These are phyloP conservation scores for Tiaroga cobitis DNA, from an alignment of 2,797 vertebrate genomes.

Conservation along the genomic window DNA sequence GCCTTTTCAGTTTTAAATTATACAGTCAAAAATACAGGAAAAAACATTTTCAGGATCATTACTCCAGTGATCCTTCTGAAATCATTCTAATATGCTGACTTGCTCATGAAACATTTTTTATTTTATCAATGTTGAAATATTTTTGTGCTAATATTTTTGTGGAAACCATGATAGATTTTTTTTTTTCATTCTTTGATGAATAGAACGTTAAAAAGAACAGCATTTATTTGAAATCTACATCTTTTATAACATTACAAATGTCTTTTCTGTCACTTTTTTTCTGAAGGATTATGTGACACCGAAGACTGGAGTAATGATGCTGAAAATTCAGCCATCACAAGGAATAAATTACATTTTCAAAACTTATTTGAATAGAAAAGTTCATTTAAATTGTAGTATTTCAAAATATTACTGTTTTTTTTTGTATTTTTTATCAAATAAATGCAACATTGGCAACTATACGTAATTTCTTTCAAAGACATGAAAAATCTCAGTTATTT, in stretches of 20 bases:
- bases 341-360: background rate
- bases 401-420: background rate
- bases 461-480: background rate
- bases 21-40: background rate
- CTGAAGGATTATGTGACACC: too few species aligned
- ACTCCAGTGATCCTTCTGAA: background rate
- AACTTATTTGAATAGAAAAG: background rate
- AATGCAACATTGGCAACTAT: background rate
- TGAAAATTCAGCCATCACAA: too few species aligned
- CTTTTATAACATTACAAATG: too few species aligned
- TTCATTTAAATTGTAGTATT: background rate
- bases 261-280: too few species aligned
- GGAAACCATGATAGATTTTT: too few species aligned
- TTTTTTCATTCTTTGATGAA: too few species aligned
- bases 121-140: background rate
- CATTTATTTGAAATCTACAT: too few species aligned
- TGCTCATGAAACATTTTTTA: background rate
- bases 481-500: background rate
- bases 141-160: too few species aligned
- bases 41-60: background rate
- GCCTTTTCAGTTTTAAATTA: background rate
- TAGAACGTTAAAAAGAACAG: too few species aligned
- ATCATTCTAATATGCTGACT: background rate
- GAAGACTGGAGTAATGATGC: too few species aligned
- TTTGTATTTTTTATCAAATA: background rate